Conservation (phyloP, 2,113 vertebrate species). For the Syngnathus typhle region DNA sequence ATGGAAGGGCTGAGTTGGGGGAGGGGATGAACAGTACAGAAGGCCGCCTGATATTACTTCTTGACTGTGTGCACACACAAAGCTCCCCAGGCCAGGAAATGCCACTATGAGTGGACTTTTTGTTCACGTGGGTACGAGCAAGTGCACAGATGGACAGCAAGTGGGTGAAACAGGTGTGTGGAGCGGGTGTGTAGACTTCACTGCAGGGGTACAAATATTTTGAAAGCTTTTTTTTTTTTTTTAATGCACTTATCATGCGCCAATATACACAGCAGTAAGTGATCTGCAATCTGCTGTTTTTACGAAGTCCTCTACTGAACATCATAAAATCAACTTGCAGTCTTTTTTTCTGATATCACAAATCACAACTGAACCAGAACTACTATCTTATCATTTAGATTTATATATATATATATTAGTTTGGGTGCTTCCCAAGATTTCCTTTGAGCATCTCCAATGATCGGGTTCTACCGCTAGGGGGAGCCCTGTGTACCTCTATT, state of each 20-base stretch:
- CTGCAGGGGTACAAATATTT: constrained; percentile 31
- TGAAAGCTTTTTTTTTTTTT: constrained; percentile 16
- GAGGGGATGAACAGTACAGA: constrained; percentile 48
- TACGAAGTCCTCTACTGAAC: constrained; percentile 33
- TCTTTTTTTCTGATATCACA: constrained; percentile 46
- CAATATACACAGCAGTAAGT: constrained; percentile 11
- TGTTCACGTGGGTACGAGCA: constrained; percentile 10
- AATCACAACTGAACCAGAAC: constrained; percentile 28
- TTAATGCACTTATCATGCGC: constrained; percentile 9
- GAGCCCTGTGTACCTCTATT: constrained; percentile 68
- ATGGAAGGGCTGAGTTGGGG: constrained; percentile 47
- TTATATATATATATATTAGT: constrained; percentile 35
- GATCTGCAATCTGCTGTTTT: constrained; percentile 35
- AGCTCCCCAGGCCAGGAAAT: constrained; percentile 17
- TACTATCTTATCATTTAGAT: constrained; percentile 28
- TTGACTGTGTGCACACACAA: constrained; percentile 12
- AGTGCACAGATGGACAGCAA: constrained; percentile 51
- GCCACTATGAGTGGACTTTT: constrained; percentile 2
- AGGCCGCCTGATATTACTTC: constrained; percentile 52
- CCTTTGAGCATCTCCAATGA: constrained; percentile 33
- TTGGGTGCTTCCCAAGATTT: constrained; percentile 35
- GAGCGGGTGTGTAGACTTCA: constrained; percentile 40
- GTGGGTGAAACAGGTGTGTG: constrained; percentile 42
- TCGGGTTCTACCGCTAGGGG: constrained; percentile 67
- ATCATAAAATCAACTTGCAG: constrained; percentile 34